Base-by-base conservation (phyloP, 2,888 invertebrate genomes). In the Aphidoletes aphidimyza region DNA sequence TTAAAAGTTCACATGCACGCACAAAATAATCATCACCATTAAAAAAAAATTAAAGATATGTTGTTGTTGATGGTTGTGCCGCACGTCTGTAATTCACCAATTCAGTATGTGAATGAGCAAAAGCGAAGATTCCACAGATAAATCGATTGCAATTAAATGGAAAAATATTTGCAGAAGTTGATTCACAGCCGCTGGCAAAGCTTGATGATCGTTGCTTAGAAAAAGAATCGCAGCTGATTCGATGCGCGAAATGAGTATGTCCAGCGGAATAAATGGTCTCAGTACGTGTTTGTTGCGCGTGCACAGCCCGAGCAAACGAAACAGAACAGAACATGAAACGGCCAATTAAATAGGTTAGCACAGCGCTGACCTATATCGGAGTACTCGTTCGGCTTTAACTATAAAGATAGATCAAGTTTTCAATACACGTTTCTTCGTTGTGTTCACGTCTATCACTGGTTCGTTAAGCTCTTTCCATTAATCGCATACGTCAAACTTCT, bases 281-380 rank as follows among this genome's bases (percentile, higher is more conserved):
- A n/a, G n/a, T n/a, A n/a, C n/a, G n/a, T 14, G 17, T 47, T 11
- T 17, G 17, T 8, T 47, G 47, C 17, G 69, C 34, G 9, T 30
- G 34, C 34, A 22, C 14, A 6, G 22, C 54, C 47, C 9, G 17
- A 19, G 8, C 19, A 17, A 47, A 54, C 54, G 22, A 3, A 22
- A 54, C 34, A 69, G 17, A 47, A 54, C 54, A 11, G n/a, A 22
- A 54, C 34, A 69, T 19, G 69, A 30, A 69, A 6, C 26, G 17
- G 14, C 30, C 30, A 69, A 1, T 14, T 17, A 81, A 81, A 81
- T 81, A 22, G 81, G 81, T 81, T 81, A 81, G 81, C 81, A 81
- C 19, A n/a, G 81, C 81, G 6, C 37, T 81, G 81, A 81, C 81
- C 81, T 81, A 81, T 81, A 81, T 81, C 81, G 22, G 54, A 9